phyloP scores from a whole-genome alignment of 1,140 invertebrate genomes.

The Drosophila lini region DNA sequence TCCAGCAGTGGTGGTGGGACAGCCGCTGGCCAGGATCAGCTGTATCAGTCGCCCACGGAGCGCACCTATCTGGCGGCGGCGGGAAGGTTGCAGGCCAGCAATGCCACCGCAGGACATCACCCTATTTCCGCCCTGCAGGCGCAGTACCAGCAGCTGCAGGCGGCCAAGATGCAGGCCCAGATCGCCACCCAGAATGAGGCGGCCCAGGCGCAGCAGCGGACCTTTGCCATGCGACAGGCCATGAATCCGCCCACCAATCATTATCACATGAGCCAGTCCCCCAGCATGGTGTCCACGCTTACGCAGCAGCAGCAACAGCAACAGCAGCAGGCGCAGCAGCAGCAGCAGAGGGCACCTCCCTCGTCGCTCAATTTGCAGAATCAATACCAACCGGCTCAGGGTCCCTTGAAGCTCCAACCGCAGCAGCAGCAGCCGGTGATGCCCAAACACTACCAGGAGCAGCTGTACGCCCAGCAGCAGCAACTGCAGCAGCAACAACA shows the following conservation, averaged over 20 bases:
- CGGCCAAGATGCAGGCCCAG: conserved; percentile 87
- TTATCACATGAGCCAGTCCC: conserved; percentile 79
- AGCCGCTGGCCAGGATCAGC: conserved; percentile 57
- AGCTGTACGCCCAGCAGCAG: conserved; percentile 66
- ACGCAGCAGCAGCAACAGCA: conserved; percentile 65
- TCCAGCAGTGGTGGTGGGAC: conserved; percentile 63
- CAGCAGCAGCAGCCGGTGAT: conserved; percentile 44
- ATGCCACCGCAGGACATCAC: conserved; percentile 82
- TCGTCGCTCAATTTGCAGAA: conserved; percentile 74
- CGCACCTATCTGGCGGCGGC: conserved; percentile 84
- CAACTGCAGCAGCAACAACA: conserved; percentile 68
- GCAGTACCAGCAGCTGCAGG: conserved; percentile 86
- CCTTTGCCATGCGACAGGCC: conserved; percentile 86
- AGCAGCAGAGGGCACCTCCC: conserved; percentile 71
- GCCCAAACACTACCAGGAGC: conserved; percentile 75
- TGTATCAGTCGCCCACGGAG: conserved; percentile 80
- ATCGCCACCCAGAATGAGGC: conserved; percentile 87
- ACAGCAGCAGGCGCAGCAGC: conserved; percentile 37
- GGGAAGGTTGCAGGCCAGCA: conserved; percentile 84
- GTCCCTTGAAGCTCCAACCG: conserved; percentile 72
- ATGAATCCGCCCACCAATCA: conserved; percentile 84
- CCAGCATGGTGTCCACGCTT: conserved; percentile 71
- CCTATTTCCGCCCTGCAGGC: conserved; percentile 85
- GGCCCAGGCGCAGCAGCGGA: conserved; percentile 87
- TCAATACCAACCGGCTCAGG: conserved; percentile 78